These are phyloP conservation scores for Trachemys scripta DNA, from an alignment of 2,113 vertebrate genomes.

Conservation along the genomic window DNA sequence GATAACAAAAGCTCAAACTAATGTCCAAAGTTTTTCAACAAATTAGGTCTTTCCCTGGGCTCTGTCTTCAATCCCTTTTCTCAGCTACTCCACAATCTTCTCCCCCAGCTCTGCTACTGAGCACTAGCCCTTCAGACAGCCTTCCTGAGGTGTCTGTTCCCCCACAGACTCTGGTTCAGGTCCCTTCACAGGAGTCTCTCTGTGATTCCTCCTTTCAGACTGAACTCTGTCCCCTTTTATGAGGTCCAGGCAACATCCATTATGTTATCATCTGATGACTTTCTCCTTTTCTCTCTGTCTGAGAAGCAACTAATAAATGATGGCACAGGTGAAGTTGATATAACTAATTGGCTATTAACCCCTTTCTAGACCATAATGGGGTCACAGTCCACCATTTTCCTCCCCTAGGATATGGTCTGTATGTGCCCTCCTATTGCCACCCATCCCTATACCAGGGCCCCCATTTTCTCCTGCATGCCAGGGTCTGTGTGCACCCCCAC, in stretches of 20 bases:
- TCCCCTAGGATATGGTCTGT: background rate
- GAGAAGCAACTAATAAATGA: background rate
- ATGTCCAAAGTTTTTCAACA: background rate
- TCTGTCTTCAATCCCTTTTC: background rate
- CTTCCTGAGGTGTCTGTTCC: background rate
- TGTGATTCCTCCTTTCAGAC: background rate
- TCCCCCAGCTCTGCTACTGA: background rate
- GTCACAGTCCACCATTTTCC: background rate
- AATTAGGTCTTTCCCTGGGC: background rate
- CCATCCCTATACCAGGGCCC: background rate
- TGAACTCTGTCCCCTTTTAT: background rate
- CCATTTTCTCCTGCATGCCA: background rate
- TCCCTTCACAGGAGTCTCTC: background rate
- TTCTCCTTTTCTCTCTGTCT: background rate
- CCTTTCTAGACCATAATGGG: background rate
- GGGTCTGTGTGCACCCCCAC: background rate
- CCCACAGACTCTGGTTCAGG: background rate
- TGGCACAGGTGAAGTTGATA: background rate
- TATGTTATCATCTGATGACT: background rate
- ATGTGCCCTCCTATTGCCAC: background rate
- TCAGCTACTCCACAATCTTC: background rate
- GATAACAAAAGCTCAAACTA: background rate
- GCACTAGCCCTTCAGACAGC: no score
- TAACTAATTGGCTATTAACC: background rate
- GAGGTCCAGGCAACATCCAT: background rate